Evolutionary conservation across 2,797 vertebrate genomes (phyloP), one percentile per base, ranked within the genome.

Genomic region (Neostethus bicornis): DNA sequence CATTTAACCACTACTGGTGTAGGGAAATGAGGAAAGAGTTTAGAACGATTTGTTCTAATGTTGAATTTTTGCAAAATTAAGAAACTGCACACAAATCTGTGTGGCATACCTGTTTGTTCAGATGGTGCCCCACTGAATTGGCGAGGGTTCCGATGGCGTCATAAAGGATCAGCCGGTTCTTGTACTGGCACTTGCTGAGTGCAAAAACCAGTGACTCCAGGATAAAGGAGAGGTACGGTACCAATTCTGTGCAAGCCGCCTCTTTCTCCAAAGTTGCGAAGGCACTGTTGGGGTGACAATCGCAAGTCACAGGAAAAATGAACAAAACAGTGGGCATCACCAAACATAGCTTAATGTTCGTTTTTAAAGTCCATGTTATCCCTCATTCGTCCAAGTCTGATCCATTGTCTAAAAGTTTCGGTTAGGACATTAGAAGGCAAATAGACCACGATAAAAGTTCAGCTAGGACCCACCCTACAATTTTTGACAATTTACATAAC

Each of bases 181-280:
- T 97, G 90, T 97, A 96, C 84, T 97, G 95, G 90, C 97, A 97
- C 92, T 97, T 97, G 92, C 90, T 94, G 91, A 97, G 97, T 29
- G 96, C 96, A 12, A 97, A 97, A 75, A 97, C 95, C 79, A 97
- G 89, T 9, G 95, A 97, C 82, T 97, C 95, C 85, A 97, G 92
- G 90, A 97, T 97, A 87, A 94, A 96, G 2, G 94, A 94, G 80
- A 97, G 93, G 66, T 96, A 96, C 71, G 96, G 96, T 78, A 97
- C 96, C 87, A 96, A 92, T 82, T 97, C 96, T 57, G 96, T 97
- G 82, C 95, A 97, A 49, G 96, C 96, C 87, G 97, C 96, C 85
- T 97, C n/a, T n/a, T n/a, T 96, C 92, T 96, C 96, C 81, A 96
- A 83, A 47, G 94, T 96, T 85, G 95, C 95, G 91, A 94, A 87